Evolutionary conservation across 1,140 invertebrate species (phyloP).

Genomic region (Wiebesia pumilae): DNA sequence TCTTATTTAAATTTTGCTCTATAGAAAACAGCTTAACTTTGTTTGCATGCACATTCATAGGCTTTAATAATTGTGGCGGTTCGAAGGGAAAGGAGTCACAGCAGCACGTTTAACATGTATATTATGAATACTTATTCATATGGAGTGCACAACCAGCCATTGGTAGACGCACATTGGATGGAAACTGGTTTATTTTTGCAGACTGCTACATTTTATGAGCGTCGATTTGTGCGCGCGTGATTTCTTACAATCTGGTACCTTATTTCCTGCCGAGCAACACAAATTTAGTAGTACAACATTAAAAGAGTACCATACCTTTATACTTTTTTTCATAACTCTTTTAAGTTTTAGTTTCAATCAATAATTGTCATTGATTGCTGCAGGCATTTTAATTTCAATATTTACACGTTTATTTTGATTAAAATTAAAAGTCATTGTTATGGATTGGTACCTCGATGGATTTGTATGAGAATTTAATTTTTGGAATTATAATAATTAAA

Average conservation of each 20-base stretch:
- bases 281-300: not conserved
- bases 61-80: not conserved
- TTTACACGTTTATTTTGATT: no score
- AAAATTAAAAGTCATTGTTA: not conserved
- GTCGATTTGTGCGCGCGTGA: not conserved
- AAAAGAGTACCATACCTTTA: not conserved
- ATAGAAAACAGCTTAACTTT: not conserved
- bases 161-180: conserved; percentile 22
- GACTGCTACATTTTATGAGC: conserved; percentile 4
- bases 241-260: conserved; percentile 1
- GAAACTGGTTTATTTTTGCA: conserved; percentile 51
- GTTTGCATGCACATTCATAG: not conserved
- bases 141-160: not conserved
- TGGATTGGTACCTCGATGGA: not conserved
- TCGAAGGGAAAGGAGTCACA: conserved; percentile 30
- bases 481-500: no score
- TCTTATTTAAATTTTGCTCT: not conserved
- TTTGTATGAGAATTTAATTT: no score
- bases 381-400: no score
- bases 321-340: not conserved
- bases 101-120: conserved; percentile 13
- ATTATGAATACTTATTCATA: not conserved
- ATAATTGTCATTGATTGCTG: no score
- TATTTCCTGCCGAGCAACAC: not conserved
- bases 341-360: no score